Conservation (phyloP, 2,113 vertebrate genomes). For the Pelvicachromis taeniatus region DNA sequence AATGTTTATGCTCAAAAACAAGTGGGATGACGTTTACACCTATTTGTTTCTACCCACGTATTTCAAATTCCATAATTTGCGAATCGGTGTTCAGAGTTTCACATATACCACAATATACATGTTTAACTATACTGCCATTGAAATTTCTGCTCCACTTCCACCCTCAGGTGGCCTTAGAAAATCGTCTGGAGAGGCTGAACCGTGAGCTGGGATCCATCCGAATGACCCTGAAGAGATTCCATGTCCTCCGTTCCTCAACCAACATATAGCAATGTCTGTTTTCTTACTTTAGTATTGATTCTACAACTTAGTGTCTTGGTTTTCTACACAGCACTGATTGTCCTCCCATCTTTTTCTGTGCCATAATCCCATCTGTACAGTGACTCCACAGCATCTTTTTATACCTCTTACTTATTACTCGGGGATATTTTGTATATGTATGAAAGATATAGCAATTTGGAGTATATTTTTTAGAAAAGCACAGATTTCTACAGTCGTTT, state of each 20-base stretch:
- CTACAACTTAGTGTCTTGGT: slow-evolving; percentile 1
- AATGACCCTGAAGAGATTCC: slow-evolving; percentile 93
- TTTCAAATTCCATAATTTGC: too few relatives aligned
- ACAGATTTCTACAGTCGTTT: slow-evolving; percentile 70
- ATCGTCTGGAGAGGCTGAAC: slow-evolving; percentile 88
- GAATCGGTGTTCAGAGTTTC: too few relatives aligned
- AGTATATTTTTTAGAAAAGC: slow-evolving; percentile 73
- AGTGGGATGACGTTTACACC: too few relatives aligned
- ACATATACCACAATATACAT: too few relatives aligned
- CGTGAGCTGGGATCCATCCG: slow-evolving; percentile 89
- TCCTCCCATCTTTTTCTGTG: slow-evolving; percentile 32
- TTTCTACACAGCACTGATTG: slow-evolving; percentile 35
- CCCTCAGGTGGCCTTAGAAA: slow-evolving; percentile 87
- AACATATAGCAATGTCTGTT: slow-evolving; percentile 77
- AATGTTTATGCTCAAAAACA: too few relatives aligned
- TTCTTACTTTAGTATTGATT: background rate
- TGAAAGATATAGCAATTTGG: slow-evolving; percentile 48
- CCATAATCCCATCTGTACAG: slow-evolving; percentile 55
- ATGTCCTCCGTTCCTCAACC: slow-evolving; percentile 86
- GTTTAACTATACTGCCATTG: background rate
- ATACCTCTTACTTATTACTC: slow-evolving; percentile 55
- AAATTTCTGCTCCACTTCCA: background rate
- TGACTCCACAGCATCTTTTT: slow-evolving; percentile 37
- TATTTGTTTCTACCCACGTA: too few relatives aligned
- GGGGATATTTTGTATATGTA: slow-evolving; percentile 70